phyloP scores from a whole-genome alignment of 2,888 invertebrate genomes.

The Drosophila koepferae region DNA sequence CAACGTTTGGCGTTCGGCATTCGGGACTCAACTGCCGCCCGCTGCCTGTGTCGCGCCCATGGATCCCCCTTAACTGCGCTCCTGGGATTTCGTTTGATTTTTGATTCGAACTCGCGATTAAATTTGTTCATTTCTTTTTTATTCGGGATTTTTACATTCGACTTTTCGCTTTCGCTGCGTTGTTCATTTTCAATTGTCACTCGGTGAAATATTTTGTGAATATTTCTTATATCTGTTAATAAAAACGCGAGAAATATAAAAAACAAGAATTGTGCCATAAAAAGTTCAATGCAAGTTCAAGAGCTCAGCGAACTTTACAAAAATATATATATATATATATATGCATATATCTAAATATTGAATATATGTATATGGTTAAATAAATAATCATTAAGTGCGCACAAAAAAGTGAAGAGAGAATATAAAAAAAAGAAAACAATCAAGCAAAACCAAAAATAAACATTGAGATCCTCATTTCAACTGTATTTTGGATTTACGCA shows the following conservation, averaged over 20 bases:
- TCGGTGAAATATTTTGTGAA: not conserved
- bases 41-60: not conserved
- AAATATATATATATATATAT: not conserved
- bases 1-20: conserved; percentile 25
- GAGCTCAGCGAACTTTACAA: conserved; percentile 28
- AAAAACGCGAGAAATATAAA: not conserved
- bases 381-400: conserved; percentile 51
- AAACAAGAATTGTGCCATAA: conserved; percentile 55
- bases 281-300: conserved; percentile 70
- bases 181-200: conserved; percentile 29
- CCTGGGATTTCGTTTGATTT: conserved; percentile 55
- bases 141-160: conserved; percentile 5
- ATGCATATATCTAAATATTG: conserved; percentile 1
- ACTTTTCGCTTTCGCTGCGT: conserved; percentile 71
- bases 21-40: conserved; percentile 12
- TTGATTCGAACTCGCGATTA: conserved; percentile 61
- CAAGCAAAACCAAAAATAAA: conserved; percentile 6
- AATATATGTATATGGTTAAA: conserved; percentile 40
- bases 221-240: not conserved
- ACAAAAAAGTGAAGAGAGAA: conserved; percentile 19
- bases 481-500: conserved; percentile 9
- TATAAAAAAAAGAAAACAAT: conserved; percentile 23
- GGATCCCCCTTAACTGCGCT: not conserved
- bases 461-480: conserved; percentile 1
- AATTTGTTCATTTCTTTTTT: conserved; percentile 14